Evolutionary conservation across 2,888 invertebrate genomes (phyloP).

Genomic region (Cerceris rybyensis): DNA sequence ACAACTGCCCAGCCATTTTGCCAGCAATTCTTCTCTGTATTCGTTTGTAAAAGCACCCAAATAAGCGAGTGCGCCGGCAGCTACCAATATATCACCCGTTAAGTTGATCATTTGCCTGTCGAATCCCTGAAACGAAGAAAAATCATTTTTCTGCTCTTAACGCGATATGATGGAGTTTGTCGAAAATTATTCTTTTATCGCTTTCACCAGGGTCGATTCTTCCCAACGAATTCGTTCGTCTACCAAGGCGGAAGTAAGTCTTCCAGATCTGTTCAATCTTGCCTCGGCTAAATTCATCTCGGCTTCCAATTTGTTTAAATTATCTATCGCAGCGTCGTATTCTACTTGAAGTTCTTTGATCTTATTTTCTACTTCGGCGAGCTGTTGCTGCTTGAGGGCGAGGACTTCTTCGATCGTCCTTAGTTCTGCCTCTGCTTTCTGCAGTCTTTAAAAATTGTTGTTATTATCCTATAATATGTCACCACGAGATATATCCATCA

Average conservation of each 20-base stretch:
- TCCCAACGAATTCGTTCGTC: conserved; percentile 95
- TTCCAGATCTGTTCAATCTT: conserved; percentile 90
- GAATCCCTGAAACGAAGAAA: conserved; percentile 82
- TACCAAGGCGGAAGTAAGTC: conserved; percentile 92
- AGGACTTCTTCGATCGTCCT: conserved; percentile 89
- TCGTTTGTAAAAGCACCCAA: conserved; percentile 93
- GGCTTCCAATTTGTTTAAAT: conserved; percentile 88
- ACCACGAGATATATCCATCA: too few relatives aligned
- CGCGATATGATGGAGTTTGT: too few relatives aligned
- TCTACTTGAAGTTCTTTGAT: conserved; percentile 84
- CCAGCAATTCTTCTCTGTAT: conserved; percentile 87
- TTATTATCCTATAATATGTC: neutral
- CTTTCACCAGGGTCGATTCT: conserved; percentile 85
- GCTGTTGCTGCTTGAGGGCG: conserved; percentile 90
- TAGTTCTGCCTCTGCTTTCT: conserved; percentile 88
- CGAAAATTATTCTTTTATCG: neutral
- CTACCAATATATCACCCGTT: conserved; percentile 93
- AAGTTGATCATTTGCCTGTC: conserved; percentile 88
- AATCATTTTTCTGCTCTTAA: neutral
- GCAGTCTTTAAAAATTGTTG: conserved; percentile 59
- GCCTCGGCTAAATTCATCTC: conserved; percentile 91
- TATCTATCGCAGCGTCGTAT: conserved; percentile 88
- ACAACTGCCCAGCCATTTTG: conserved; percentile 88
- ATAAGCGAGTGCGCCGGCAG: conserved; percentile 94
- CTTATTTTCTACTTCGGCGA: conserved; percentile 91